A percentile compares a stretch with the other conserved stretches of the same genome.
Evolutionary conservation across 2,888 invertebrate genomes (phyloP).

Genomic region (Clivina fossor): DNA sequence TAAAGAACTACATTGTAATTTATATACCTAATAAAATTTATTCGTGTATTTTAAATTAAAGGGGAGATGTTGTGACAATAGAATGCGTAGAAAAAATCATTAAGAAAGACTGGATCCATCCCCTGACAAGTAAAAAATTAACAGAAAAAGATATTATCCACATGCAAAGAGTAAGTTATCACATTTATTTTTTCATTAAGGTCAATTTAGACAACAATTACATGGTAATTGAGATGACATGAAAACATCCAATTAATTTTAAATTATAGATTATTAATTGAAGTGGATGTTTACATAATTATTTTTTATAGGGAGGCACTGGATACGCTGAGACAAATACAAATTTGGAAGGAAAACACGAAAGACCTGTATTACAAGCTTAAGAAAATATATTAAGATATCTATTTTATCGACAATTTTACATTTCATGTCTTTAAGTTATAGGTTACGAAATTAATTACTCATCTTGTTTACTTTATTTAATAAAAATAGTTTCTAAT

Average conservation of each 20-base stretch:
- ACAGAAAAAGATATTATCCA: constrained; percentile 90
- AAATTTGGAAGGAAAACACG: constrained; percentile 79
- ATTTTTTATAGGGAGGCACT: constrained; percentile 78
- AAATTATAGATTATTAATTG: too few species aligned
- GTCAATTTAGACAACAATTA: too few species aligned
- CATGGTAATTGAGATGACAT: too few species aligned
- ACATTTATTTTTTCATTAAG: too few species aligned
- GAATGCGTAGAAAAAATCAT: constrained; percentile 96
- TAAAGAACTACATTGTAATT: background rate
- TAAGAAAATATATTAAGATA: too few species aligned
- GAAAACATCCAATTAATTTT: too few species aligned
- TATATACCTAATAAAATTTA: constrained; percentile 2
- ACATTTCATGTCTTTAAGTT: too few species aligned
- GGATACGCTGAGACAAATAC: constrained; percentile 89
- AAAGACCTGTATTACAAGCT: constrained; percentile 81
- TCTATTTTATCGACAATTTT: too few species aligned
- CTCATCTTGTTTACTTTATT: too few species aligned
- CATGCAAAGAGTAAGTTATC: constrained; percentile 74
- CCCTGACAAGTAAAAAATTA: constrained; percentile 80
- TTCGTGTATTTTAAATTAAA: constrained; percentile 57
- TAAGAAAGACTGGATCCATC: constrained; percentile 95
- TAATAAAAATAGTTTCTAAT: too few species aligned
- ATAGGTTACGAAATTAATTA: too few species aligned
- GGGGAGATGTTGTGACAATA: constrained; percentile 93
- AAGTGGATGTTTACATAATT: background rate